Percentiles rank a stretch among this genome's conserved stretches.
phyloP scores from a whole-genome alignment of 2,888 invertebrate genomes.

The Morpho achilles region DNA sequence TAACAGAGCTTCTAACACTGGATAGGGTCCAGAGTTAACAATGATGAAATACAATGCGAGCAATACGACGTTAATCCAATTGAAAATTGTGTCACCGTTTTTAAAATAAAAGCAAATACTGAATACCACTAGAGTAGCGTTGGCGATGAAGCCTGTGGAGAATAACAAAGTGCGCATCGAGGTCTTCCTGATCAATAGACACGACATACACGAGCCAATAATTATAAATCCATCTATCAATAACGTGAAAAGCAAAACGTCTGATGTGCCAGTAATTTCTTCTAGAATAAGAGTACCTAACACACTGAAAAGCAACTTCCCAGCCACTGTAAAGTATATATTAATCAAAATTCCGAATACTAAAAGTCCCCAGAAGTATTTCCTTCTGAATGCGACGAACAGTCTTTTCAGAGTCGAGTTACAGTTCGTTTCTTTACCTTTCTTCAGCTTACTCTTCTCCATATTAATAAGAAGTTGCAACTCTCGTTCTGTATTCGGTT shows the following conservation, averaged over 20 bases:
- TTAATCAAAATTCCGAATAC: constrained; percentile 17
- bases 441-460: constrained; percentile 20
- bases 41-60: constrained; percentile 12
- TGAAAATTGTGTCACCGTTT: constrained; percentile 7
- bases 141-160: constrained; percentile 20
- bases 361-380: constrained; percentile 22
- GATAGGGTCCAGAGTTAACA: constrained; percentile 12
- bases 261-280: constrained; percentile 23
- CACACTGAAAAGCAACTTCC: constrained; percentile 21
- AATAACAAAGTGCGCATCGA: constrained; percentile 23
- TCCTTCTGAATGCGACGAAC: constrained; percentile 12
- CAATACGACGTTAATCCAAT: constrained; percentile 26
- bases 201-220: constrained; percentile 19
- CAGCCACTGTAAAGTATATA: constrained; percentile 23
- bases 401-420: constrained; percentile 6
- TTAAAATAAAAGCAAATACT: constrained; percentile 22
- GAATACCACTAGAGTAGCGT: constrained; percentile 15
- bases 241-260: constrained; percentile 24
- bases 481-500: constrained; percentile 12
- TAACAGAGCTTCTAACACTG: constrained; percentile 9
- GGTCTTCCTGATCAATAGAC: constrained; percentile 20
- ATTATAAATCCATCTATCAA: constrained; percentile 24
- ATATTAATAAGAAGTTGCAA: constrained; percentile 26
- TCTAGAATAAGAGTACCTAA: constrained; percentile 24
- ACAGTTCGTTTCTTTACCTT: neutral